phyloP scores from a whole-genome alignment of 2,113 vertebrate species.

The Anguilla japonica region DNA sequence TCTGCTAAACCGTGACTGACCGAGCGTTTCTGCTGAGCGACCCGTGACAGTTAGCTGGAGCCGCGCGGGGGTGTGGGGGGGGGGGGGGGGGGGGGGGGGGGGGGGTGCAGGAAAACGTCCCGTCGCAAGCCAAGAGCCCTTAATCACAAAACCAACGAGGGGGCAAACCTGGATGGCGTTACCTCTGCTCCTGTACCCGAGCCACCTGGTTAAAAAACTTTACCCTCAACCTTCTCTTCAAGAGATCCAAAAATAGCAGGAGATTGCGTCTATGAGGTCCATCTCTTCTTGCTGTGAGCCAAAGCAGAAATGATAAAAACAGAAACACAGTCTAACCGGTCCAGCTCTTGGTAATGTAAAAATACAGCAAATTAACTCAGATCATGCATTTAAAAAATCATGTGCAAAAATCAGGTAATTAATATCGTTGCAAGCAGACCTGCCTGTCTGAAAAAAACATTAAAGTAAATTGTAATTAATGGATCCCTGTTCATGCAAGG shows the following conservation, averaged over 20 bases:
- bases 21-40: background rate
- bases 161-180: background rate
- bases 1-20: slow-evolving; percentile 8
- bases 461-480: background rate
- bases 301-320: background rate
- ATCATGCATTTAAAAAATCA: background rate
- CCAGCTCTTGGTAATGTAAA: background rate
- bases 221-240: background rate
- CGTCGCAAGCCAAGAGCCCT: slow-evolving; percentile 14
- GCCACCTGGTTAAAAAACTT: background rate
- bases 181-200: background rate
- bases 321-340: background rate
- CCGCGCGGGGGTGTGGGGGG: background rate
- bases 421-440: background rate
- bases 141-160: slow-evolving; percentile 15
- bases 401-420: background rate
- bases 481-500: background rate
- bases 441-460: slow-evolving; percentile 1
- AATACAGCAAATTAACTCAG: background rate
- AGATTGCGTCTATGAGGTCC: background rate
- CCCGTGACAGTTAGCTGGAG: background rate
- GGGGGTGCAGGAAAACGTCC: background rate
- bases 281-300: background rate
- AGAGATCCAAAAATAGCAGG: background rate
- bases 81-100: background rate